Base-by-base conservation (phyloP, 2,113 vertebrate genomes). In the Taxidea taxus region DNA sequence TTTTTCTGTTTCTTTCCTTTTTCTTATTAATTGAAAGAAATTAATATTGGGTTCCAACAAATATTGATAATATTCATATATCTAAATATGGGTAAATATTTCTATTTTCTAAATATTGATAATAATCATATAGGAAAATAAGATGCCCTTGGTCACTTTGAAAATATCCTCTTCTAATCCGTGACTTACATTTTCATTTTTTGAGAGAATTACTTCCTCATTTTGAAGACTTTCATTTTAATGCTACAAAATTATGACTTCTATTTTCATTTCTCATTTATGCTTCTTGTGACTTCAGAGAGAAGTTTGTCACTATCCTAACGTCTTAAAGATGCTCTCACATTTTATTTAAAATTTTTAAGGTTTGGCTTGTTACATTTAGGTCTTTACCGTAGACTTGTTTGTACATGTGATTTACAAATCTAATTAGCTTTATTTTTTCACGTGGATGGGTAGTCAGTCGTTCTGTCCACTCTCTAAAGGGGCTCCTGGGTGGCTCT, bases 1-100 rank as follows among this genome's bases (percentile, higher is more conserved):
- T 47, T 81, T 97, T 96, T 82, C 51, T 92, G 68, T 6, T 20
- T 92, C 91, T 91, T 34, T 31, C 64, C 37, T 78, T 95, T 95
- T 87, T 74, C 51, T 86, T 51, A 39, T 2, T 34, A 15, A 58
- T 25, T 88, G 34, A 10, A 44, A 31, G 83, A 80, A 34, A 34
- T 68, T 82, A 54, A 54, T 54, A 54, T 16, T 5, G 51, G 51
- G 51, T 54, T 54, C 51, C 51, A 54, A 54, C 16, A 54, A 54
- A 54, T 54, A 18, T 54, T 54, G 51, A 54, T 54, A 54, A 18
- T 54, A 54, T 54, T 18, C 51, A 54, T 6, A 54, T 54, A 18
- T 54, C 4, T 54, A 18, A 54, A 54, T 54, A 54, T 54, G 6
- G 51, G 18, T 54, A 54, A 54, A 54, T 54, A 54, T 54, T 54